Conservation (phyloP, 2,797 vertebrate species). For the Silurus aristotelis region DNA sequence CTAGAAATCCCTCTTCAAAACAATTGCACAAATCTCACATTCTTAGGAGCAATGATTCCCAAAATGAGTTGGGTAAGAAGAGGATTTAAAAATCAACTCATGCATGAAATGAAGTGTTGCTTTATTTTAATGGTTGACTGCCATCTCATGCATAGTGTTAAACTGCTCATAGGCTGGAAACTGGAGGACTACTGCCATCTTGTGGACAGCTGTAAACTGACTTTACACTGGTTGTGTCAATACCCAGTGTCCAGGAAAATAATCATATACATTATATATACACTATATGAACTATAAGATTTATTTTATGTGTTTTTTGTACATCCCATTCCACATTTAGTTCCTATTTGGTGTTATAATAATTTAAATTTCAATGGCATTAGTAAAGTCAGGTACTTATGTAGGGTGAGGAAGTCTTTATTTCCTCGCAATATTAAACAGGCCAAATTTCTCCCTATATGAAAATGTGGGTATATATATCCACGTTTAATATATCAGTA, state of each 20-base stretch:
- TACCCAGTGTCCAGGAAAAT: neutral
- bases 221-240: neutral
- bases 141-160: constrained; percentile 60
- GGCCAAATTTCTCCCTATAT: neutral
- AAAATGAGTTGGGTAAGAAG: constrained; percentile 21
- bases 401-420: neutral
- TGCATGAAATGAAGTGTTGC: constrained; percentile 6
- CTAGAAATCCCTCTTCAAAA: constrained; percentile 1
- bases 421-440: neutral
- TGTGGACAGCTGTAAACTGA: neutral
- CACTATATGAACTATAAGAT: too few relatives aligned
- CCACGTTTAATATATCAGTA: neutral
- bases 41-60: constrained; percentile 36
- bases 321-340: too few relatives aligned
- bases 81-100: constrained; percentile 6
- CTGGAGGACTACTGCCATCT: constrained; percentile 23
- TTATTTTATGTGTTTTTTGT: too few relatives aligned
- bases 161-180: neutral
- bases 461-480: neutral
- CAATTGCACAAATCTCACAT: constrained; percentile 33
- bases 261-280: neutral
- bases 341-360: too few relatives aligned
- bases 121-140: constrained; percentile 61
- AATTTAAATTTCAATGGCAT: too few relatives aligned
- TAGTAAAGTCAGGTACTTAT: neutral